Evolutionary conservation across 2,113 vertebrate species (phyloP).

Genomic region (Colossoma macropomum): DNA sequence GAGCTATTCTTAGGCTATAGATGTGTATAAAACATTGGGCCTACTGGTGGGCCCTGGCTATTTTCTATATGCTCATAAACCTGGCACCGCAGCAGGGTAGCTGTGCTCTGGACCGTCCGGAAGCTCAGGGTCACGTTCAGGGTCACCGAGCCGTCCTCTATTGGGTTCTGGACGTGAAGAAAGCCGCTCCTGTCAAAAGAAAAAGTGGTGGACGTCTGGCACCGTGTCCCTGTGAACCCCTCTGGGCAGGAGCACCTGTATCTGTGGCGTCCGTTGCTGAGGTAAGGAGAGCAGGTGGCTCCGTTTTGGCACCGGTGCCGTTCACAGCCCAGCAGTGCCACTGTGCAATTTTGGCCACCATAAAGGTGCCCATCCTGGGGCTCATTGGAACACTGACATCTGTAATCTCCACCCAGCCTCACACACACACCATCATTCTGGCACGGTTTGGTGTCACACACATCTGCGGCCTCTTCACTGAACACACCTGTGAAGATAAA

Average conservation of each 20-base stretch:
- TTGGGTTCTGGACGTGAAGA: constrained; percentile 72
- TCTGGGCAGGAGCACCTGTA: constrained; percentile 81
- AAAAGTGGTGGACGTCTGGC: constrained; percentile 82
- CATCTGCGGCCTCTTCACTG: constrained; percentile 75
- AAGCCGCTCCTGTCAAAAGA: constrained; percentile 84
- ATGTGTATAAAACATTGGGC: too few relatives aligned
- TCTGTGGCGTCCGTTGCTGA: constrained; percentile 74
- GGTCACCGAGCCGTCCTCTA: constrained; percentile 54
- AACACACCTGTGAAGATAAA: constrained; percentile 71
- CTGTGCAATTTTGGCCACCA: constrained; percentile 84
- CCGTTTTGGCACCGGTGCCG: constrained; percentile 82
- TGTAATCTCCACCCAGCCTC: constrained; percentile 76
- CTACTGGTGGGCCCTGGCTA: too few relatives aligned
- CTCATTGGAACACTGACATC: constrained; percentile 82
- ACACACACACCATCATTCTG: constrained; percentile 87
- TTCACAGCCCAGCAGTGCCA: constrained; percentile 82
- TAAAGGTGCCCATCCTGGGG: constrained; percentile 76
- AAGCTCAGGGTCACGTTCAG: constrained; percentile 84
- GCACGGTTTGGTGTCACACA: constrained; percentile 84
- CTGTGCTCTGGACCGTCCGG: constrained; percentile 75
- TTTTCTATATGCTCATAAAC: constrained; percentile 44
- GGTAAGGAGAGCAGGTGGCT: constrained; percentile 81
- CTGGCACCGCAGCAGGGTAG: constrained; percentile 78
- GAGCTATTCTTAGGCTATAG: too few relatives aligned
- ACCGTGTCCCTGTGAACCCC: constrained; percentile 81